Conservation (phyloP, 2,113 vertebrate genomes). For the Ciconia stormi region DNA sequence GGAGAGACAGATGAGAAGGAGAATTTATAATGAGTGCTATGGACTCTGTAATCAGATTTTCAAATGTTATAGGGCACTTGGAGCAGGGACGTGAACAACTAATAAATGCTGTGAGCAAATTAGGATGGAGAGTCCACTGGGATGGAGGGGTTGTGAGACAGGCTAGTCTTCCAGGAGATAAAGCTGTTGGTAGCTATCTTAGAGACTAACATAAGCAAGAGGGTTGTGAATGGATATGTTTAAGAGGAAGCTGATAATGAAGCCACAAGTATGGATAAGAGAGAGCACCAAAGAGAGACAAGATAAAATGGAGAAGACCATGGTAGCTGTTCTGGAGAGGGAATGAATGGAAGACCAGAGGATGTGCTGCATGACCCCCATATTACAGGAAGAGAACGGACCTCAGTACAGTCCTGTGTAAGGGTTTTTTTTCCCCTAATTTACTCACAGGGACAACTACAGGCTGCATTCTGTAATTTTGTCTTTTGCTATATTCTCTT, state of each 20-base stretch:
- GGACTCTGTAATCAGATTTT: constrained; percentile 14
- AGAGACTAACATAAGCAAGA: not conserved
- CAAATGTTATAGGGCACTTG: constrained; percentile 16
- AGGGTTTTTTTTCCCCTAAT: not conserved
- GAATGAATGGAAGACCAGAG: not conserved
- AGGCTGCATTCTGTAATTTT: not conserved
- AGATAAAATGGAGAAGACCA: not conserved
- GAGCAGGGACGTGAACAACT: not conserved
- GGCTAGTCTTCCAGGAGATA: not conserved
- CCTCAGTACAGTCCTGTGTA: not conserved
- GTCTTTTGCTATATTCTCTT: constrained; percentile 31
- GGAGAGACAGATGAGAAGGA: not conserved
- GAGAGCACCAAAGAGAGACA: not conserved
- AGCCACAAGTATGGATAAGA: not conserved
- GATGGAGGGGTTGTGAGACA: not conserved
- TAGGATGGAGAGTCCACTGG: not conserved
- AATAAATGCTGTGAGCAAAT: not conserved
- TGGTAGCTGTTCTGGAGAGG: not conserved
- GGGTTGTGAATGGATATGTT: not conserved
- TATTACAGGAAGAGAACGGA: not conserved
- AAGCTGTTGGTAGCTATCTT: not conserved
- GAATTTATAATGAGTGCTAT: not conserved
- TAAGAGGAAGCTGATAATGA: not conserved
- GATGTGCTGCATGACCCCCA: not conserved
- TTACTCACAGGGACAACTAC: not conserved